Base-by-base conservation (phyloP, 2,888 invertebrate genomes). In the Drosophila subquinaria region DNA sequence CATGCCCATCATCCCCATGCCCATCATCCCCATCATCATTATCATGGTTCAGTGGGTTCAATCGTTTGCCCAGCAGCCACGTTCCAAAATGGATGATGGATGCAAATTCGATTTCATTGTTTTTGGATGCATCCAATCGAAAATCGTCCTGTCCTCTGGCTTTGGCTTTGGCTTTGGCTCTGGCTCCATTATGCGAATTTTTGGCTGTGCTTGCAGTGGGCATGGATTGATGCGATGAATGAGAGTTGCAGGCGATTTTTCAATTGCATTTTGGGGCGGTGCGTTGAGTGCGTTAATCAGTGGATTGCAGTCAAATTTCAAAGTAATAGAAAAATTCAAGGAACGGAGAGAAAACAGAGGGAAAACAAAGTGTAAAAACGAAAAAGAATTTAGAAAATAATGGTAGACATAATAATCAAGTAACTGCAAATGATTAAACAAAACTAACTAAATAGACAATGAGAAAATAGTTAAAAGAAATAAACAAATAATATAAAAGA, bases 41-140 rank as follows among this genome's bases (percentile, higher is more conserved):
- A n/a, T 27, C 33, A 20, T n/a, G 38, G 15, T 1, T 61, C 17
- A 38, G 17, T 23, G 35, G 4, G 9, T 10, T 10, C 17, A 9
- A 40, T 45, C 36, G 51, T 36, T 27, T 27, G 63, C 11, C 9
- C 6, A n/a, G 2, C 56, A 68, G 68, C 4, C 64, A 64, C 56
- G 50, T 51, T 52, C 4, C 48, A 17, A 62, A 66, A 45, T 55
- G 53, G 45, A 35, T 55, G 50, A 40, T 57, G 65, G 51, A 72
- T 76, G 71, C 61, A 79, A 76, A 81, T 83, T 81, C 79, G 67
- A 76, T 81, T 79, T 71, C 51, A 62, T 53, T 56, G 56, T 50
- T 74, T 45, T 47, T 48, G 33, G 42, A 51, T 66, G 75, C 42
- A 59, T 52, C 45, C 55, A 57, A 61, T 67, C 15, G 51, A 17